Conservation (phyloP, 2,113 vertebrate genomes). For the Limnothrissa miodon region DNA sequence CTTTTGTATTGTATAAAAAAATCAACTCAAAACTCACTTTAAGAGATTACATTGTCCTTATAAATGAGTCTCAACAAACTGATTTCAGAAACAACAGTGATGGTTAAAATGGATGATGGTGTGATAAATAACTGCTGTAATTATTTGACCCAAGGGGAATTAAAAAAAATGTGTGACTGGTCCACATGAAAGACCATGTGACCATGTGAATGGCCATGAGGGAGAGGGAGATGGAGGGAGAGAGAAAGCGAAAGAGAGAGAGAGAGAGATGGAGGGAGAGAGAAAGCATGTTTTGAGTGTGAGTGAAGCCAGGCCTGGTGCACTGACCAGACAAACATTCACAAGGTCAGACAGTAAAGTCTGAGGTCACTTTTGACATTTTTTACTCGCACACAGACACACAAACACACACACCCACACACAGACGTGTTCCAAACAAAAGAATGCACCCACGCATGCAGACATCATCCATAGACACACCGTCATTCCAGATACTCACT, state of each 20-base stretch:
- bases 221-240: not conserved
- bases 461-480: not conserved
- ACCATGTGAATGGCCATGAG: not conserved
- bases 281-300: constrained; percentile 29
- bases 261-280: not conserved
- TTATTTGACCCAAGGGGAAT: not conserved
- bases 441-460: not conserved
- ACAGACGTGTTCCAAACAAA: not conserved
- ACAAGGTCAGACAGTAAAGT: constrained; percentile 44
- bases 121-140: not conserved
- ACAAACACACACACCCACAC: not conserved
- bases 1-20: not conserved
- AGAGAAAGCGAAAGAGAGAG: not conserved
- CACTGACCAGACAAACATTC: constrained; percentile 30
- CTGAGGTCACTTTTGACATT: constrained; percentile 46
- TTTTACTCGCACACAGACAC: constrained; percentile 25
- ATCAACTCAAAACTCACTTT: not conserved
- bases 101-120: not conserved
- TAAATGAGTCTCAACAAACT: not conserved
- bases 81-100: not conserved
- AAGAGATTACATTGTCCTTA: not conserved
- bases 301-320: constrained; percentile 51
- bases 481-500: not conserved
- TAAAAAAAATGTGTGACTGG: not conserved
- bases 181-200: not conserved